Conservation (phyloP, 2,888 invertebrate genomes). For the Drosophila tripunctata region DNA sequence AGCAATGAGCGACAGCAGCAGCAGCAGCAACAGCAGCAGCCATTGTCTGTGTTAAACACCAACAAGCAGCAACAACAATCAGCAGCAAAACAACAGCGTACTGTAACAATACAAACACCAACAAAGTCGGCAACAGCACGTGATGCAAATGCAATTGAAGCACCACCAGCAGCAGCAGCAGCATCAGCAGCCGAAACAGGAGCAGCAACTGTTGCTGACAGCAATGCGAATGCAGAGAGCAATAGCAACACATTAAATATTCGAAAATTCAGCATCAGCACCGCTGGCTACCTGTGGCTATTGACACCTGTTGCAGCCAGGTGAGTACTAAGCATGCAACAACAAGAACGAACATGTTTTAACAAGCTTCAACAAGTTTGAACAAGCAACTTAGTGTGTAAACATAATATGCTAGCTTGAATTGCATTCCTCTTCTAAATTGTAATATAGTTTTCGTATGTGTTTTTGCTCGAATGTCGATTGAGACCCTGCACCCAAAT, state of each 20-base stretch:
- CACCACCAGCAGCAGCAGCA: slow-evolving; percentile 16
- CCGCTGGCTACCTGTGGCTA: slow-evolving; percentile 83
- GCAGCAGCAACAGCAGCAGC: slow-evolving; percentile 9
- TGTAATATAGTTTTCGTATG: too few relatives aligned
- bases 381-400: too few relatives aligned
- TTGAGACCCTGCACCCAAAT: too few relatives aligned
- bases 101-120: slow-evolving; percentile 16
- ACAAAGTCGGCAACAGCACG: slow-evolving; percentile 21
- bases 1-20: slow-evolving; percentile 26
- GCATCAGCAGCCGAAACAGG: slow-evolving; percentile 14
- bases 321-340: slow-evolving; percentile 61
- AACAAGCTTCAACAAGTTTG: background rate
- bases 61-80: slow-evolving; percentile 15
- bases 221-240: background rate
- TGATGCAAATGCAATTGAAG: background rate
- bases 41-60: background rate
- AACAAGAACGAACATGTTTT: background rate
- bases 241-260: slow-evolving; percentile 8
- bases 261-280: background rate
- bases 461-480: too few relatives aligned
- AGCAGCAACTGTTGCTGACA: slow-evolving; percentile 21
- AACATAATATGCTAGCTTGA: too few relatives aligned
- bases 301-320: slow-evolving; percentile 85
- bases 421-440: too few relatives aligned
- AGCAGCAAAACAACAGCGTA: slow-evolving; percentile 12